Evolutionary conservation across 2,888 invertebrate genomes (phyloP).

Genomic region (Slavum lentiscoides): DNA sequence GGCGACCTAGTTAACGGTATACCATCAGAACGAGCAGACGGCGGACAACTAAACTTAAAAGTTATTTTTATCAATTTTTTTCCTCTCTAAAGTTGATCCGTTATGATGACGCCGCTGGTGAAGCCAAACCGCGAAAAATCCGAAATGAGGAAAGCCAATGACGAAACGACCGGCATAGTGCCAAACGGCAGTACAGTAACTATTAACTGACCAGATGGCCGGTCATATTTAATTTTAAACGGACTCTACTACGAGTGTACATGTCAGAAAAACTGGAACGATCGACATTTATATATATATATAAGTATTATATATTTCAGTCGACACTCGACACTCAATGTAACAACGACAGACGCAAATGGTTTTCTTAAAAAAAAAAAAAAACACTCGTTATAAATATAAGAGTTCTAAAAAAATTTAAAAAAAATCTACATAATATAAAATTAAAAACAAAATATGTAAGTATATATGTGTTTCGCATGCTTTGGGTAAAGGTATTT

Average conservation of each 20-base stretch:
- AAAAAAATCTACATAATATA: background rate
- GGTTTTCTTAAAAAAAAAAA: background rate
- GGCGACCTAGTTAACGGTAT: slow-evolving; percentile 42
- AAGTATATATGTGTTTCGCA: no score
- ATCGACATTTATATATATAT: slow-evolving; percentile 32
- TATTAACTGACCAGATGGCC: slow-evolving; percentile 49
- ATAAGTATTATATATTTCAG: slow-evolving; percentile 16
- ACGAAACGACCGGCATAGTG: slow-evolving; percentile 47
- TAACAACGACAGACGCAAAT: background rate
- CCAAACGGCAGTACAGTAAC: slow-evolving; percentile 45
- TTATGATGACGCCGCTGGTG: slow-evolving; percentile 47
- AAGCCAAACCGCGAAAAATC: slow-evolving; percentile 53
- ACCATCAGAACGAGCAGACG: slow-evolving; percentile 41
- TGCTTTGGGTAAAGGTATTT: background rate
- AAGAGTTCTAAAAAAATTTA: background rate
- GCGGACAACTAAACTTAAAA: slow-evolving; percentile 49
- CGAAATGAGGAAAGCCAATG: slow-evolving; percentile 52
- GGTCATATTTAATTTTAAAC: slow-evolving; percentile 53
- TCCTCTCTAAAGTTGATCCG: slow-evolving; percentile 50
- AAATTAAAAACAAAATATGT: background rate
- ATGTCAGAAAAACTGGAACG: slow-evolving; percentile 44
- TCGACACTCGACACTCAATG: slow-evolving; percentile 6
- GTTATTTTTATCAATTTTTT: slow-evolving; percentile 53
- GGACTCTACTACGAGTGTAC: slow-evolving; percentile 17
- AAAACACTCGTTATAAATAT: background rate